Conservation (phyloP, 2,113 vertebrate genomes). For the Chaetops frenatus region DNA sequence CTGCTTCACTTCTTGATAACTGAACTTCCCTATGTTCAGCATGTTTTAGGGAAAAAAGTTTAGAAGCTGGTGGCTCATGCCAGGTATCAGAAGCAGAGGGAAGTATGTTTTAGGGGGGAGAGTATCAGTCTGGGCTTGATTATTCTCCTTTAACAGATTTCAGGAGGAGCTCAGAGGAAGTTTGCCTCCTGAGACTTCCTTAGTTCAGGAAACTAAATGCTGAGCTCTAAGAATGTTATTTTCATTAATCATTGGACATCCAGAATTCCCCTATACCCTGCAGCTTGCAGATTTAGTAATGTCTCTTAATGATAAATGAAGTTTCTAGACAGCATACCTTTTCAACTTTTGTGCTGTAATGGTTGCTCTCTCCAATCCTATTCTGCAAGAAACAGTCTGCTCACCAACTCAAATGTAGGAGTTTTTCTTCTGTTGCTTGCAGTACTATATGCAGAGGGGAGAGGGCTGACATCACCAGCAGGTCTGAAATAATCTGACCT, state of each 20-base stretch:
- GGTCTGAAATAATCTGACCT: not conserved
- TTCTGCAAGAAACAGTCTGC: not conserved
- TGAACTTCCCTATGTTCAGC: not conserved
- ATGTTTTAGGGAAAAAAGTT: not conserved
- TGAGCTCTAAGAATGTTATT: not conserved
- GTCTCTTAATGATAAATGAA: not conserved
- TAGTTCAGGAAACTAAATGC: not conserved
- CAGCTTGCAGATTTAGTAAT: not conserved
- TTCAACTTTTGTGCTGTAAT: not conserved
- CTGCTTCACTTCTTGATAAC: not conserved
- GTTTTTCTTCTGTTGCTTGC: not conserved
- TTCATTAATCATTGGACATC: not conserved
- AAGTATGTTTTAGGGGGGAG: fast-evolving
- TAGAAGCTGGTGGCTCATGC: not conserved
- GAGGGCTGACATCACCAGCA: not conserved
- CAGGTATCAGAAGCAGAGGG: not conserved
- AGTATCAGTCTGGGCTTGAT: not conserved
- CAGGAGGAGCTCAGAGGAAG: not conserved
- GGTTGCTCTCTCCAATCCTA: not conserved
- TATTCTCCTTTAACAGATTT: not conserved
- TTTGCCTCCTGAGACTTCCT: not conserved
- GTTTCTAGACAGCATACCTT: not conserved
- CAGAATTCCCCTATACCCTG: not conserved
- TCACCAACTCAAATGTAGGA: not conserved
- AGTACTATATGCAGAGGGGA: not conserved